Base-by-base conservation (phyloP, 2,113 vertebrate species). In the Cyprinodon brontotheroides region DNA sequence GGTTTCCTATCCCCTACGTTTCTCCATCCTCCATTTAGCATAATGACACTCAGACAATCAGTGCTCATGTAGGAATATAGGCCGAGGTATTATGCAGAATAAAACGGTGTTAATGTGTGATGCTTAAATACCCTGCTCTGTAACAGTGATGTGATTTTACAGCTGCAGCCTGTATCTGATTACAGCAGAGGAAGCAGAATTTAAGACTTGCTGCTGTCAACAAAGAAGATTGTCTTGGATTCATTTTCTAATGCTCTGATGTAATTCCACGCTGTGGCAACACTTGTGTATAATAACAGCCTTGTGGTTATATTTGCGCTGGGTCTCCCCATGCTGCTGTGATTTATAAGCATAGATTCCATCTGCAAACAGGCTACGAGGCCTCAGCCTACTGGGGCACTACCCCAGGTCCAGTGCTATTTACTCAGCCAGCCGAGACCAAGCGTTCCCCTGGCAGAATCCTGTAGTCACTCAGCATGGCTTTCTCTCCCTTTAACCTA, bases 321-420 rank as follows among this genome's bases (percentile, higher is more conserved):
- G 87, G 86, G 81, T 89, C 84, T 89, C 80, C 87, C 80, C 79
- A 78, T 66, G 70, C 74, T 60, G 77, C 74, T 71, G 77, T 90
- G 90, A 92, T 93, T 93, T 93, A 92, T 93, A 92, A 91, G 84
- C 85, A 72, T 77, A 86, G 78, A 67, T 87, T 89, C 85, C 79
- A 84, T 93, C 82, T 90, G 88, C 90, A 93, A 92, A 93, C 86
- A 89, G 85, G 85, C 86, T 71, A 66, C 80, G 82, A 87, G 85
- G 86, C 86, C 81, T 75, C 43, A 77, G 85, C 76, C 89, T 79
- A 75, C 50, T 48, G 91, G 91, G 89, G 86, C 83, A 84, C 74
- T 79, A 89, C 86, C 83, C 89, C 20, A 72, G 89, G 89, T 92
- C 87, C 81, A 84, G 75, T 80, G 86, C 90, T 91, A 89, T 93